phyloP scores from a whole-genome alignment of 2,113 vertebrate genomes.

The Prietella phreatophila region DNA sequence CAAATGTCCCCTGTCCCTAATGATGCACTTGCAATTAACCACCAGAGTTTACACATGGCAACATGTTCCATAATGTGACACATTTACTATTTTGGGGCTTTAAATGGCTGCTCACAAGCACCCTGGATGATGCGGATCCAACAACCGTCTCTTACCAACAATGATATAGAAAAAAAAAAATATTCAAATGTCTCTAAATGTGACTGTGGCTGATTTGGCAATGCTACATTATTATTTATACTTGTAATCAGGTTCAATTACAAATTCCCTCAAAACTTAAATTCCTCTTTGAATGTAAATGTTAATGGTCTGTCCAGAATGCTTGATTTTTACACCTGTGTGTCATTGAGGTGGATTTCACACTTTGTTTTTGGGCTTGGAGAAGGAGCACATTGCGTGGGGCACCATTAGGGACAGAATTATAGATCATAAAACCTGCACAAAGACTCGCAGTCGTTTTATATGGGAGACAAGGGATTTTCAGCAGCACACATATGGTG shows the following conservation, averaged over 20 bases:
- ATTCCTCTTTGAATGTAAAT: neutral
- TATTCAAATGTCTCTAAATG: neutral
- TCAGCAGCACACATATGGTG: neutral
- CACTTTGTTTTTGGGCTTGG: neutral
- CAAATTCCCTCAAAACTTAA: neutral
- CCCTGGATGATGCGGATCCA: neutral
- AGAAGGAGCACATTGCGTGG: neutral
- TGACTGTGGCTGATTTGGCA: neutral
- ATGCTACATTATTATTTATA: neutral
- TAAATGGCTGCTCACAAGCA: neutral
- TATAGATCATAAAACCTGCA: neutral
- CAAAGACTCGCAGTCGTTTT: too few species aligned
- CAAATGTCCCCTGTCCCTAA: neutral
- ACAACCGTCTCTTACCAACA: neutral
- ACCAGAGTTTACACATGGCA: neutral
- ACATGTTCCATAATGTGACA: neutral
- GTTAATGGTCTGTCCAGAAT: neutral
- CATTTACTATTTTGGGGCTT: neutral
- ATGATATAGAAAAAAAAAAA: neutral
- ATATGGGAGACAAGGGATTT: too few species aligned
- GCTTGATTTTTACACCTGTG: too few species aligned
- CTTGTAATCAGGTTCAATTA: neutral
- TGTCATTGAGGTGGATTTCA: neutral
- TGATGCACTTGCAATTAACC: neutral
- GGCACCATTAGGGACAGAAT: neutral